phyloP scores from a whole-genome alignment of 2,797 vertebrate genomes.

The Microctenopoma steveboyesi region DNA sequence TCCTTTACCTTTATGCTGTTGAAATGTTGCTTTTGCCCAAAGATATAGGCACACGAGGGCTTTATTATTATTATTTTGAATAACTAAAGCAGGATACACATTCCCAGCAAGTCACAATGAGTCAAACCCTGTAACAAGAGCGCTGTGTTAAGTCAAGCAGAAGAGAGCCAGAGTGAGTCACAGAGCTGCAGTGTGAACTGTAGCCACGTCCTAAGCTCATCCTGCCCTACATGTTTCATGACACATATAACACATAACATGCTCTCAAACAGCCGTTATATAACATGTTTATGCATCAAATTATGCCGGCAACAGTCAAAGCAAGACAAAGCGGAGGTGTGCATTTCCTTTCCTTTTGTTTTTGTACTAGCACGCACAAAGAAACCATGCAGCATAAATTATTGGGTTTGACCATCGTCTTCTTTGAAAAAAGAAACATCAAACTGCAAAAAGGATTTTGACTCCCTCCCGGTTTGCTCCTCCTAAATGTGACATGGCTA shows the following conservation, averaged over 20 bases:
- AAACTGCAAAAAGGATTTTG: slow-evolving; percentile 1
- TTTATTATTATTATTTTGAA: slow-evolving; percentile 20
- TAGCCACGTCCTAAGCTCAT: slow-evolving; percentile 58
- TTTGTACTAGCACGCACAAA: slow-evolving; percentile 1
- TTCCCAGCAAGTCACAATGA: slow-evolving; percentile 63
- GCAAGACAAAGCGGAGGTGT: slow-evolving; percentile 10
- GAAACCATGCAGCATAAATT: neutral
- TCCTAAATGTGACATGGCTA: neutral
- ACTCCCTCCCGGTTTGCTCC: too few relatives aligned
- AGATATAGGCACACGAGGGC: neutral
- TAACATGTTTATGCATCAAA: slow-evolving; percentile 24
- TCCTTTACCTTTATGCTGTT: slow-evolving; percentile 54
- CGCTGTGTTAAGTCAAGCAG: slow-evolving; percentile 58
- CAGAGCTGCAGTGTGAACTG: slow-evolving; percentile 63
- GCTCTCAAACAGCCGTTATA: slow-evolving; percentile 46
- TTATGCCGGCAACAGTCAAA: slow-evolving; percentile 4
- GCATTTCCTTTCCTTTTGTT: neutral
- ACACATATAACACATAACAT: slow-evolving; percentile 46
- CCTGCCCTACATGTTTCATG: slow-evolving; percentile 68
- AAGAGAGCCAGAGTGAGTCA: slow-evolving; percentile 69
- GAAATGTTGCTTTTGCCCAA: slow-evolving; percentile 22
- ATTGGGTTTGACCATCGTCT: slow-evolving; percentile 5
- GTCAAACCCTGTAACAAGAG: slow-evolving; percentile 22
- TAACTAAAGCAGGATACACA: slow-evolving; percentile 30
- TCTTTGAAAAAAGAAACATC: neutral